Base-by-base conservation (phyloP, 2,113 vertebrate genomes). In the Microtus oregoni region DNA sequence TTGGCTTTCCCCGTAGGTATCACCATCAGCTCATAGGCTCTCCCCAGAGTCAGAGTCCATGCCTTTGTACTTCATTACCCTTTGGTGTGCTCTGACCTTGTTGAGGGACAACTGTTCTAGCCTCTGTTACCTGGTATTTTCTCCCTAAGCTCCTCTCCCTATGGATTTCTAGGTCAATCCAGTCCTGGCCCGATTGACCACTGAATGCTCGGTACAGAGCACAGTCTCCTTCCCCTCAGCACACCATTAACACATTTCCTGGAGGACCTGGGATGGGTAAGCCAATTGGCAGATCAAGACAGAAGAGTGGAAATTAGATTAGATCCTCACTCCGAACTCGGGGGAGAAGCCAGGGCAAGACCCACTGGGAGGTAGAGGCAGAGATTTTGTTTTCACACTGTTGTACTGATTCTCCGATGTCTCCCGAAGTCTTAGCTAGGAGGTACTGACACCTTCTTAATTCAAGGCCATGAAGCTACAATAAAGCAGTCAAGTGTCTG, bases 281-380 rank as follows among this genome's bases (percentile, higher is more conserved):
- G 55, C 50, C 91, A 91, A 89, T 96, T 72, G 95, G 55, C 88
- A 96, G 50, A 97, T 79, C 35, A 81, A 92, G 87, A 79, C 95
- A 96, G 81, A 91, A 83, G 94, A 89, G 75, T 17, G 91, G 75
- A 96, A 96, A 95, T 92, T 93, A 95, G 89, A 97, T 95, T 79
- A 93, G 89, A 87, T 91, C 86, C 96, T 96, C 44, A 58, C 55
- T 96, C 9, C 24, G 47, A 96, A 83, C 79, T 85, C 86, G 13
- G 67, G 89, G 63, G 41, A 65, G 41, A 95, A 96, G 72, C 82
- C 86, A 86, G 78, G 83, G 35, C 47, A 88, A 90, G 87, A 76
- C 89, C 63, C 83, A 50, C 55, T 61, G 58, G 65, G 70, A 95
- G 81, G 68, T 35, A 76, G 63, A 70, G 52, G 68, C 5, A 86